Base-by-base conservation (phyloP, 2,888 invertebrate genomes). In the Drymonia ruficornis region DNA sequence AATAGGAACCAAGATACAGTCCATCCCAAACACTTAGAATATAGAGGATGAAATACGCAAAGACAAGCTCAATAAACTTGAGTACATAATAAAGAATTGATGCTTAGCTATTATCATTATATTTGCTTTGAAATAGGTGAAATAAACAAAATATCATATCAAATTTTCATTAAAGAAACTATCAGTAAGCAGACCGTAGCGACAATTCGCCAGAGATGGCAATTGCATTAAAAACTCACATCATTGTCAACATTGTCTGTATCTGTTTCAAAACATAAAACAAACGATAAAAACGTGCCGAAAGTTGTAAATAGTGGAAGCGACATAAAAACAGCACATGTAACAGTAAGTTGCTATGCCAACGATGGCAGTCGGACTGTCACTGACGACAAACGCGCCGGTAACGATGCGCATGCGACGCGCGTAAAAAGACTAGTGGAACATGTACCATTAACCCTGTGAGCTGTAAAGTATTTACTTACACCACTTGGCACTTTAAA, bases 361-460 rank as follows among this genome's bases (percentile, higher is more conserved):
- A 36, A 36, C 36, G 36, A n/a, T 36, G 42, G 18, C 18, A 18
- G 8, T 42, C 2, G 38, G n/a, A 2, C 38, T 38, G 38, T 38
- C n/a, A 15, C 15, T 38, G 38, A 3, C 38, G 23, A 38, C 38
- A n/a, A 12, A 38, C 15, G 40, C 16, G 11, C 5, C 13, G 47
- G 34, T 34, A 47, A 42, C 36, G 36, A 44, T 66, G 60, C 69
- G 66, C 65, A 67, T 67, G 56, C 56, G 55, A 55, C 55, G 59
- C 55, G 55, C 40, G 57, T 50, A 55, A 52, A 53, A 55, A 63
- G 56, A 55, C 56, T 43, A 59, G 51, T 50, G 55, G 45, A 52
- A 56, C 51, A 61, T 65, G 62, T 63, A 61, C 65, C 55, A 70
- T 65, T 68, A 72, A 76, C 72, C 71, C 71, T 72, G 70, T 70